phyloP scores from a whole-genome alignment of 2,888 invertebrate genomes.

The Ectropis crepuscularia region DNA sequence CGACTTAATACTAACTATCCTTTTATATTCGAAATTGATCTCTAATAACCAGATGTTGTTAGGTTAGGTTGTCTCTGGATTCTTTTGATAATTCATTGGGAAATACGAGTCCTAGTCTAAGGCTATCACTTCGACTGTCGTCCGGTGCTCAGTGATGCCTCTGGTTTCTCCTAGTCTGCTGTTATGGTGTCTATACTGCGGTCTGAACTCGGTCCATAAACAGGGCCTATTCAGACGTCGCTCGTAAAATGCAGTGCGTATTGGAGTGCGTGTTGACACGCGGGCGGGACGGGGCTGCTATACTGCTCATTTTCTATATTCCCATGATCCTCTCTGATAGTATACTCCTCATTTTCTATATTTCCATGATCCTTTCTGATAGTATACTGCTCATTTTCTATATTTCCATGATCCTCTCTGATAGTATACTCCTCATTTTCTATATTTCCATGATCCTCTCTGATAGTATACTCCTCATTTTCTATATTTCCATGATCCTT shows the following conservation, averaged over 20 bases:
- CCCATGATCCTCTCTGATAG: background rate
- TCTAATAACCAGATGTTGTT: no score
- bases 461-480: no score
- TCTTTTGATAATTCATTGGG: background rate
- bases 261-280: conserved; percentile 6
- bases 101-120: background rate
- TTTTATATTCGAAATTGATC: no score
- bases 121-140: background rate
- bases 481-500: no score
- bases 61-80: no score
- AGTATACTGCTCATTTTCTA: no score
- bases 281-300: background rate
- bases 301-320: background rate
- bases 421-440: no score
- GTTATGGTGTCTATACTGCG: conserved; percentile 7
- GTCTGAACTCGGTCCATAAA: conserved; percentile 9
- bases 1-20: no score
- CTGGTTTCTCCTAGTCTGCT: background rate
- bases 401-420: no score
- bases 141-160: background rate
- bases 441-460: no score
- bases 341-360: no score
- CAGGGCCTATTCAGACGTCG: conserved; percentile 10
- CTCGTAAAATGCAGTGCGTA: conserved; percentile 7
- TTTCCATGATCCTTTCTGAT: no score